Evolutionary conservation across 2,113 vertebrate species (phyloP), one percentile per base, ranked within the genome.

Genomic region (Tautogolabrus adspersus): DNA sequence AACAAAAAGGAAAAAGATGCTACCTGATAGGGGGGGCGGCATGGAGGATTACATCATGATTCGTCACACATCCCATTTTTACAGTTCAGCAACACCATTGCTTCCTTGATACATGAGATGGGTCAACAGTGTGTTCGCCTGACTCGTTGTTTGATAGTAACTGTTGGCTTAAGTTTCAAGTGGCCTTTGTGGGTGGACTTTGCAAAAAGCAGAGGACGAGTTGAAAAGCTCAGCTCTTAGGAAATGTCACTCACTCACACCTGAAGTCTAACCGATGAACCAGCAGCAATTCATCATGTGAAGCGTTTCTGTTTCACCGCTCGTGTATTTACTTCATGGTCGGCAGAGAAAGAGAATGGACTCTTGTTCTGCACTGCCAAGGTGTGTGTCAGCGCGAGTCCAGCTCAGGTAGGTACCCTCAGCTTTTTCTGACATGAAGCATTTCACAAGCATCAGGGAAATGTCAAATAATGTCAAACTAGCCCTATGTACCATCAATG

Each of bases 381-480:
- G 74, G 80, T 88, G 84, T 82, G 75, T 86, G 79, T 86, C n/a
- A 57, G 76, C 5, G 66, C 63, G 77, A 62, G 81, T 89, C 77
- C 66, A 56, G 57, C 77, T 66, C 83, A 85, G 88, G 89, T 89
- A 90, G 70, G 77, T 58, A 71, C 90, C 92, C 90, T 77, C 90
- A 92, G 86, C 88, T 58, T 67, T 26, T 54, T 72, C 57, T 87
- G 88, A 88, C 66, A 61, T 71, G 72, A 75, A 86, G 68, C 78
- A 60, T 93, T 93, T 92, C 71, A 87, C 75, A 77, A 66, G 62
- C 83, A 76, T 88, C 78, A 85, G 60, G 73, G 62, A 91, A 93
- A 93, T 93, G 93, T 94, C 91, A 94, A 93, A 93, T 86, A 91
- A 82, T 78, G 89, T 93, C 93, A 94, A 83, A 81, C 73, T 77